Conservation (phyloP, 2,888 invertebrate species). For the Scaptomyza caliginosa region DNA sequence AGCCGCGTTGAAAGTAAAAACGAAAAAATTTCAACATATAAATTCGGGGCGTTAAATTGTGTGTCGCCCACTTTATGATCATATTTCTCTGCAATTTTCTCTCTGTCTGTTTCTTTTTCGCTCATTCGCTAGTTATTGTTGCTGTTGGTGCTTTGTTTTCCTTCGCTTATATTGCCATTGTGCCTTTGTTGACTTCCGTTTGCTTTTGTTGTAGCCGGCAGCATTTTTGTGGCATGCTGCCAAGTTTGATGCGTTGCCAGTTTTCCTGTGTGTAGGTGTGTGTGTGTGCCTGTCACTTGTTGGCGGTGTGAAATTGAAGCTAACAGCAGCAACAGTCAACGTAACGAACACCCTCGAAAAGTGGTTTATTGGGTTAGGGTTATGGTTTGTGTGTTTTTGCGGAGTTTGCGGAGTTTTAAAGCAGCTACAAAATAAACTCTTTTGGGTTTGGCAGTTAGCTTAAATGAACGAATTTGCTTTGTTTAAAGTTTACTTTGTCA, state of each 20-base stretch:
- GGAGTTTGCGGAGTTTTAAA: conserved; percentile 8
- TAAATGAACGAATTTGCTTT: background rate
- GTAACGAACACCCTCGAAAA: conserved; percentile 49
- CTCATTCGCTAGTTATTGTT: conserved; percentile 10
- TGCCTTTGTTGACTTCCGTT: conserved; percentile 52
- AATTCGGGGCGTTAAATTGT: conserved; percentile 56
- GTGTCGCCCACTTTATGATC: conserved; percentile 45
- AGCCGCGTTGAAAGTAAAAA: conserved; percentile 55
- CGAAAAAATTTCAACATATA: conserved; percentile 58
- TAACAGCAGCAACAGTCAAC: conserved; percentile 47
- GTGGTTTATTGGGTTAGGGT: conserved; percentile 69
- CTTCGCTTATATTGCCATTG: conserved; percentile 38
- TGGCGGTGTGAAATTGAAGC: conserved; percentile 73
- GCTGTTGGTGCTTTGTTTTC: conserved; percentile 29
- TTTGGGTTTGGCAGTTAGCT: background rate
- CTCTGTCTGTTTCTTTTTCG: conserved; percentile 8
- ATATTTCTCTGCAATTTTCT: conserved; percentile 18
- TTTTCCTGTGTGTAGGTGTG: conserved; percentile 1
- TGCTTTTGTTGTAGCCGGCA: conserved; percentile 38
- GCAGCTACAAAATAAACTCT: background rate
- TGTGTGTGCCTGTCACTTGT: conserved; percentile 63
- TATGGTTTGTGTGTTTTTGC: conserved; percentile 24
- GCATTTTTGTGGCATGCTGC: conserved; percentile 71
- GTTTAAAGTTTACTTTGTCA: conserved; percentile 19
- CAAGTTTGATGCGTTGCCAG: conserved; percentile 67